Base-by-base conservation (phyloP, 2,797 vertebrate genomes). In the Melanotaenia parkinsoni region DNA sequence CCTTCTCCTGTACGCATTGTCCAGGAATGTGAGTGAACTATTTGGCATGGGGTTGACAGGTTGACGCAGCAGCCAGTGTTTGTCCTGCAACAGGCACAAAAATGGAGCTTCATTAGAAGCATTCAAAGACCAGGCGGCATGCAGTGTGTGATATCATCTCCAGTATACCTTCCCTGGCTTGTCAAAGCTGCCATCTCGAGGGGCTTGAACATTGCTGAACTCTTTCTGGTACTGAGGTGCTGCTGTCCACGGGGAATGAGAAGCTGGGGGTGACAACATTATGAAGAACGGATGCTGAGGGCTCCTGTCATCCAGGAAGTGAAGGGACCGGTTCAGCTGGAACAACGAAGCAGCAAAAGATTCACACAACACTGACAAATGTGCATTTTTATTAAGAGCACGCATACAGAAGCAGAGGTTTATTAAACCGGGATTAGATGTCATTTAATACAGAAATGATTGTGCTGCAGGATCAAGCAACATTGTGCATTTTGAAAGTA, bases 1-100 rank as follows among this genome's bases (percentile, higher is more conserved):
- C 95, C 95, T 92, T 70, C 61, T 92, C 74, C 92, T 94, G 83
- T 82, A 96, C 0, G 90, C 94, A 0, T 92, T 63, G 38, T 96
- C 95, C 60, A 95, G 91, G 82, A 84, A 95, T 53, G 65, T 32
- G 16, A 95, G 45, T 0, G 95, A 92, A 81, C 78, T 93, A 24
- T 89, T 86, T 0, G 87, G 20, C 95, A 96, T 96, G 0, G 95
- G 95, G 85, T 90, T 95, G 62, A 65, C 8, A 0, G 95, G 92
- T 30, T 96, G 95, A 35, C 95, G 93, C 64, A 96, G 86, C 79
- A 96, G 88, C 95, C 95, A 96, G 84, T 96, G 95, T 83, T 96
- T 96, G 76, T 92, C 93, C 95, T 96, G 74, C 75, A 76, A 65
- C n/a, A 51, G 10, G 53, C 5, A 79, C 0, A 58, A 2, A 50